Base-by-base conservation (phyloP, 2,113 vertebrate genomes). In the Onychostruthus taczanowskii region DNA sequence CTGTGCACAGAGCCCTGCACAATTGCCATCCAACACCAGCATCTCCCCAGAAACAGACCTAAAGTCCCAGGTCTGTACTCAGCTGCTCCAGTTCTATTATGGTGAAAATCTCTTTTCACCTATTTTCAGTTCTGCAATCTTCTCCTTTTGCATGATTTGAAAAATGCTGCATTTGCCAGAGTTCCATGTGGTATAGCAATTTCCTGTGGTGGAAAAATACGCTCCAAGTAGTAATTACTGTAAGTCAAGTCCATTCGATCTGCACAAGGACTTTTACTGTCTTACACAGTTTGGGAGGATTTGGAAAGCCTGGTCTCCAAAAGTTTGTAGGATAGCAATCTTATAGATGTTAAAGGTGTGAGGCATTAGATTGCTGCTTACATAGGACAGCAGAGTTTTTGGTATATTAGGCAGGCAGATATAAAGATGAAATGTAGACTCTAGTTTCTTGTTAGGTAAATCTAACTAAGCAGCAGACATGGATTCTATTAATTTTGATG, bases 161-260 rank as follows among this genome's bases (percentile, higher is more conserved):
- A 95, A 93, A 87, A 87, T 72, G 94, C 43, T 94, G 23, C 7
- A 5, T 55, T 41, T 97, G 91, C 98, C 97, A 97, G 76, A 80
- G 59, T 81, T 90, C 84, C 93, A 96, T 97, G 89, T 97, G 97
- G 88, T 90, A 95, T 80, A 94, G 78, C 3, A 35, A 97, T 97
- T 98, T 98, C 96, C 94, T 97, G 86, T 81, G 92, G 83, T 97
- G 97, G 96, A 98, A 98, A 97, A 96, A 75, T 52, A 47, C 6
- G 31, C 41, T 89, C 87, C 86, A 82, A 96, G 64, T 63, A 85
- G 63, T 93, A 96, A 97, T 97, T 94, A 77, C 83, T 90, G 66
- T 61, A 94, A 97, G 89, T 94, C 78, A 90, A 95, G 77, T 78
- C 93, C 44, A 63, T 70, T 95, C 96, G 92, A 96, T 93, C 77